A percentile compares a stretch with the other conserved stretches of the same genome.
Evolutionary conservation across 1,140 invertebrate species (phyloP).

Genomic region (Temnothorax nylanderi): DNA sequence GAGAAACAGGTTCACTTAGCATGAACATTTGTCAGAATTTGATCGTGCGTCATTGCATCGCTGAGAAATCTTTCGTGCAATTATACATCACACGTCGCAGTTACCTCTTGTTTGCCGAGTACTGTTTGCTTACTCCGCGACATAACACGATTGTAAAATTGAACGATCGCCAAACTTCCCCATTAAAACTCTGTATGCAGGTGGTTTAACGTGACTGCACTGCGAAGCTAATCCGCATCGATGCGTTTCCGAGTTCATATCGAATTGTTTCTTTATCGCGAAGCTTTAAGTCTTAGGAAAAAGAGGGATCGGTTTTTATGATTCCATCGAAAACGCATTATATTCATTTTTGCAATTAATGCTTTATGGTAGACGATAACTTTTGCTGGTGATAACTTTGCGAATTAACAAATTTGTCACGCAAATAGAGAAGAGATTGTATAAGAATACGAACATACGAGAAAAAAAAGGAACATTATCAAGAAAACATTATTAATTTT

Average conservation of each 20-base stretch:
- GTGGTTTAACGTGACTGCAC: slow-evolving; percentile 40
- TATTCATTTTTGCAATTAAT: background rate
- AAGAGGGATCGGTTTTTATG: slow-evolving; percentile 33
- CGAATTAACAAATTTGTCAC: background rate
- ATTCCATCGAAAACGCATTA: slow-evolving; percentile 23
- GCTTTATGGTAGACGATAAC: background rate
- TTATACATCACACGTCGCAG: slow-evolving; percentile 2
- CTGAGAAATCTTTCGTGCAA: slow-evolving; percentile 33
- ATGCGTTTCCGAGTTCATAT: slow-evolving; percentile 16
- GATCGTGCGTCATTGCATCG: background rate
- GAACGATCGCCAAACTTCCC: slow-evolving; percentile 44
- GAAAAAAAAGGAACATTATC: background rate
- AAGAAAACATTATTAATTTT: background rate
- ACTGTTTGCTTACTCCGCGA: slow-evolving; percentile 31
- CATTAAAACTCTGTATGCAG: slow-evolving; percentile 35
- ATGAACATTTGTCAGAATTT: background rate
- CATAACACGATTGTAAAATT: slow-evolving; percentile 55
- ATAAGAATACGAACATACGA: background rate
- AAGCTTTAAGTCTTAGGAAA: background rate
- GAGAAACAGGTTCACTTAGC: background rate
- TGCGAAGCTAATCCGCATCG: slow-evolving; percentile 12
- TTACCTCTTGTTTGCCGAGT: slow-evolving; percentile 42
- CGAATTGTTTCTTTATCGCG: slow-evolving; percentile 6
- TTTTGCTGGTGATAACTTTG: slow-evolving; percentile 14
- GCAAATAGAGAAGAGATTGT: background rate